phyloP scores from a whole-genome alignment of 2,888 invertebrate genomes.

The Andrena flavipes region DNA sequence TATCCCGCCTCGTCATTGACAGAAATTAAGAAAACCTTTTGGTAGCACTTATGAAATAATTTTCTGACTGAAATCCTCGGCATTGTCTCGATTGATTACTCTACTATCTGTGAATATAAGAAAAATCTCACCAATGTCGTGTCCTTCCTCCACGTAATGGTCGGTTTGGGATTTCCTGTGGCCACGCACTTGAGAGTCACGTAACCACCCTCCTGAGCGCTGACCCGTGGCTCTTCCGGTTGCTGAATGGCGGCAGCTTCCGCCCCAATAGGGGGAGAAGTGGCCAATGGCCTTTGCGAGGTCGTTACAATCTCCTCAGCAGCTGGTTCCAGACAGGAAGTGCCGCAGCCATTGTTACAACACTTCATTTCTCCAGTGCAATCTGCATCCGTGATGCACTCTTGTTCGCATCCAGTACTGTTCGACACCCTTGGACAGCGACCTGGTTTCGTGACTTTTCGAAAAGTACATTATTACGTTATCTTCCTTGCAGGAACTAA shows the following conservation, averaged over 20 bases:
- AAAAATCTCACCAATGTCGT: slow-evolving; percentile 88
- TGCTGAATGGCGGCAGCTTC: slow-evolving; percentile 79
- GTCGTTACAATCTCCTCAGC: slow-evolving; percentile 84
- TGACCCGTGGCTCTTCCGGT: slow-evolving; percentile 87
- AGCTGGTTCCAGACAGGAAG: slow-evolving; percentile 88
- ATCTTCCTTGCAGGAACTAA: too few species aligned
- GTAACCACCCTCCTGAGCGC: slow-evolving; percentile 90
- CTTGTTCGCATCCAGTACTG: slow-evolving; percentile 87
- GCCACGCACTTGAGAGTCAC: slow-evolving; percentile 91
- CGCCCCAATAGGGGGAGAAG: slow-evolving; percentile 61
- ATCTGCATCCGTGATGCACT: slow-evolving; percentile 93
- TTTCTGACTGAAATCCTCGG: neutral
- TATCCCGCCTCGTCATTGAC: too few species aligned
- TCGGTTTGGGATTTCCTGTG: slow-evolving; percentile 91
- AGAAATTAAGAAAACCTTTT: neutral
- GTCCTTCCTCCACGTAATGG: slow-evolving; percentile 91
- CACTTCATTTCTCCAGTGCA: slow-evolving; percentile 93
- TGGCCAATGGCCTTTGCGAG: slow-evolving; percentile 64
- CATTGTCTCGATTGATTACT: neutral
- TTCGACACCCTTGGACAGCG: slow-evolving; percentile 87
- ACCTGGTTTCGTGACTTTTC: slow-evolving; percentile 89
- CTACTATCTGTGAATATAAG: neutral
- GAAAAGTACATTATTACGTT: neutral
- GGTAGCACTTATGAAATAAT: neutral
- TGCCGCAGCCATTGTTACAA: slow-evolving; percentile 92